Conservation (phyloP, 1,140 invertebrate genomes). For the Aplysia californica region DNA sequence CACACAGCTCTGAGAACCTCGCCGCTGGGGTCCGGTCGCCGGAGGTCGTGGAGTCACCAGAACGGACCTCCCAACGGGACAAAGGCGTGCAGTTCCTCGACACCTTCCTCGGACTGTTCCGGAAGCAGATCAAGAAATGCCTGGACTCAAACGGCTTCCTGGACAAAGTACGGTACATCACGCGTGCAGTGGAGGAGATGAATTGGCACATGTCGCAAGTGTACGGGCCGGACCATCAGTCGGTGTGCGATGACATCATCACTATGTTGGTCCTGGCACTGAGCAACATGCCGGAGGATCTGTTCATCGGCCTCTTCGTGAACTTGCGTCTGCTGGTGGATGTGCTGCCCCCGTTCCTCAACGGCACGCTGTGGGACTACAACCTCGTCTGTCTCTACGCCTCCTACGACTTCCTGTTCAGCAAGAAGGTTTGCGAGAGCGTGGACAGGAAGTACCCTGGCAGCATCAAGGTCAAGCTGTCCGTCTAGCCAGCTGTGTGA, state of each 20-base stretch:
- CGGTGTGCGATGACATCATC: slow-evolving; percentile 24
- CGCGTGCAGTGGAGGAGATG: slow-evolving; percentile 7
- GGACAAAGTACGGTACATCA: slow-evolving; percentile 24
- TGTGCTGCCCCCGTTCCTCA: slow-evolving; percentile 12
- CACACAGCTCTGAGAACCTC: background rate
- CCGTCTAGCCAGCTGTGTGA: too few species aligned
- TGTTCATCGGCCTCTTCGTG: slow-evolving; percentile 21
- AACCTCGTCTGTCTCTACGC: slow-evolving; percentile 13
- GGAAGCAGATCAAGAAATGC: slow-evolving; percentile 1
- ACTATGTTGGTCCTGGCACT: slow-evolving; percentile 20
- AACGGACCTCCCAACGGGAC: background rate
- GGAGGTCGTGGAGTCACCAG: background rate
- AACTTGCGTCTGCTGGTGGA: slow-evolving; percentile 22
- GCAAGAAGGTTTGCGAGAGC: background rate
- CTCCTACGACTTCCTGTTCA: slow-evolving; percentile 19
- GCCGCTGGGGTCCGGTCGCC: background rate
- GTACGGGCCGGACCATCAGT: background rate
- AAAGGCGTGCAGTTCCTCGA: background rate
- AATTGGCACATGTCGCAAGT: slow-evolving; percentile 12
- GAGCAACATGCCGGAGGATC: slow-evolving; percentile 15
- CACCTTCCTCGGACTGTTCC: background rate
- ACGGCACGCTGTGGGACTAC: slow-evolving; percentile 19
- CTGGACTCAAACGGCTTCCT: background rate
- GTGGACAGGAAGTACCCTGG: slow-evolving; percentile 6
- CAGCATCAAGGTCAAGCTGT: slow-evolving; percentile 12